phyloP scores from a whole-genome alignment of 2,797 vertebrate genomes.

The Rhinoraja longicauda region DNA sequence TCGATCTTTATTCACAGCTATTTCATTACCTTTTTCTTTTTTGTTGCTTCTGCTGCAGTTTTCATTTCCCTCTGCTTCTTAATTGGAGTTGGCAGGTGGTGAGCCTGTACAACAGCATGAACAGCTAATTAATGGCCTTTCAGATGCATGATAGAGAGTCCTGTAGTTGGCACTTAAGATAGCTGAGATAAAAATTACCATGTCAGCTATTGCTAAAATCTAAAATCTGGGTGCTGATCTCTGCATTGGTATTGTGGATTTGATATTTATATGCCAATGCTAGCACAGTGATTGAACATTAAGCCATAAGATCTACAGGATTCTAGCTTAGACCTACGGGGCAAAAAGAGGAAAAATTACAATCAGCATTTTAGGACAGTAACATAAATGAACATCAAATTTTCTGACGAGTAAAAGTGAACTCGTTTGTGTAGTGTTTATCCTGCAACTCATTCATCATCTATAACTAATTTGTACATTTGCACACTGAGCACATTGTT shows the following conservation, averaged over 20 bases:
- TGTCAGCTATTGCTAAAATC: background rate
- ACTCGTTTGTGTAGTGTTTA: background rate
- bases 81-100: background rate
- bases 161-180: background rate
- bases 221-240: background rate
- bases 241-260: background rate
- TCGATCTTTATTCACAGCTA: background rate
- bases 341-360: background rate
- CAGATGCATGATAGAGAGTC: background rate
- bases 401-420: background rate
- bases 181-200: background rate
- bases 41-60: background rate
- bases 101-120: background rate
- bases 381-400: background rate
- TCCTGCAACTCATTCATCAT: background rate
- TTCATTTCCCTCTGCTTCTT: background rate
- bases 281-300: background rate
- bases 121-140: background rate
- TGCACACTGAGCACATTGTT: background rate
- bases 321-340: background rate
- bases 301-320: background rate
- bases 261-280: background rate
- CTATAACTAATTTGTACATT: background rate
- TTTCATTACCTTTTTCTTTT: background rate
- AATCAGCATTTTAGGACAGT: background rate